Evolutionary conservation across 2,888 invertebrate genomes (phyloP).

Genomic region (Troides aeacus): DNA sequence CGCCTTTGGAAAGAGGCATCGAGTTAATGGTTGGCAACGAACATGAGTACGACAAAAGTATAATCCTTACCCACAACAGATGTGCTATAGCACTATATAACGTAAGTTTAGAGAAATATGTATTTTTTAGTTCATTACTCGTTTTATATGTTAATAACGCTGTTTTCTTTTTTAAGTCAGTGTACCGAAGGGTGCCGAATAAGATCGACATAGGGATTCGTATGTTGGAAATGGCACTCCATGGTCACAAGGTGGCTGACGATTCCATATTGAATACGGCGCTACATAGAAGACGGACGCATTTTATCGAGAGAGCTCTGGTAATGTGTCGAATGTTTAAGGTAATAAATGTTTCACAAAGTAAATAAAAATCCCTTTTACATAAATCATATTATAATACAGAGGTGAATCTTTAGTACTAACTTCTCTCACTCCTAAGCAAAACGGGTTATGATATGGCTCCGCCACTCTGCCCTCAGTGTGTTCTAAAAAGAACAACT

Average conservation of each 20-base stretch:
- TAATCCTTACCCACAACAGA: constrained; percentile 56
- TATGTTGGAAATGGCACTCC: constrained; percentile 81
- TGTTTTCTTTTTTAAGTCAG: constrained; percentile 51
- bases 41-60: constrained; percentile 43
- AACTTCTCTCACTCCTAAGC: too few species aligned
- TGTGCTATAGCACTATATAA: constrained; percentile 53
- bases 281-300: constrained; percentile 59
- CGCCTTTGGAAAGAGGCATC: constrained; percentile 45
- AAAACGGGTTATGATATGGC: too few species aligned
- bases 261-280: constrained; percentile 72
- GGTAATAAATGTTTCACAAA: constrained; percentile 39
- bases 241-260: constrained; percentile 81
- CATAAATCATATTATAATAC: neutral
- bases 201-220: constrained; percentile 70
- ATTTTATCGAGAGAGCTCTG: constrained; percentile 36
- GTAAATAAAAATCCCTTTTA: neutral
- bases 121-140: neutral
- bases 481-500: too few species aligned
- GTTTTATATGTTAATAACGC: neutral
- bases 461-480: too few species aligned
- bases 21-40: constrained; percentile 37
- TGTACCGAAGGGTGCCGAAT: constrained; percentile 61
- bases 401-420: neutral
- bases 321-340: constrained; percentile 45
- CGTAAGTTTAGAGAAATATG: constrained; percentile 45